Evolutionary conservation across 2,113 vertebrate genomes (phyloP), one percentile per base, ranked within the genome.

Genomic region (Colinus virginianus): DNA sequence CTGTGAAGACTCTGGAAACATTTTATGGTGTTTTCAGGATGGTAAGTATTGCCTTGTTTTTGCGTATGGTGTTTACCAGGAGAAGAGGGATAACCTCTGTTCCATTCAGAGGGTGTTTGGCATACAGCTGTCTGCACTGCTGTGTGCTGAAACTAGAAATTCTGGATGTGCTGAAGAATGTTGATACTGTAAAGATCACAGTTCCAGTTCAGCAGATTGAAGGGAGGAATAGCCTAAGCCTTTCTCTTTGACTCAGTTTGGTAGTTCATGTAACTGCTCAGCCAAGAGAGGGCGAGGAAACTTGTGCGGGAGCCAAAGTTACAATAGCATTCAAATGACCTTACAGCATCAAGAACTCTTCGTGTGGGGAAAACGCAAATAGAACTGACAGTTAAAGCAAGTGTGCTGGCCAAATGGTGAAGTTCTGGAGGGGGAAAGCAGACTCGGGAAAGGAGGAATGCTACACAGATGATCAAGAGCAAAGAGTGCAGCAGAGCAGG

Each of bases 221-320:
- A 43, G 69, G 78, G 45, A 76, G 66, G 18, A 53, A 28, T 36
- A 8, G 34, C 32, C 66, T 72, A 34, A 58, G 40, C 28, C 38
- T 36, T 56, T 62, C 53, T 51, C 9, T 72, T 69, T 79, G 80
- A 83, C 78, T 87, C 55, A 14, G 40, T 82, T 87, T 63, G 80
- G 69, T 84, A 55, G 82, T 53, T 58, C 55, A 32, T 75, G 23
- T 74, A 64, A 70, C 58, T 77, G 68, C 75, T 79, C 34, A 66
- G 87, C 63, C 76, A 81, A 72, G 74, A 91, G 90, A 87, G 84
- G 77, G 80, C 3, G 64, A 96, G 91, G 87, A 90, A 92, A 89
- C 74, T 90, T 94, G 94, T 64, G 40, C 0, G 0, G 3, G 81
- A 94, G 93, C 78, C 92, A 79, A 93, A 95, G 78, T 85, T 71